Evolutionary conservation across 1,140 invertebrate species (phyloP).

Genomic region (Spodoptera litura): DNA sequence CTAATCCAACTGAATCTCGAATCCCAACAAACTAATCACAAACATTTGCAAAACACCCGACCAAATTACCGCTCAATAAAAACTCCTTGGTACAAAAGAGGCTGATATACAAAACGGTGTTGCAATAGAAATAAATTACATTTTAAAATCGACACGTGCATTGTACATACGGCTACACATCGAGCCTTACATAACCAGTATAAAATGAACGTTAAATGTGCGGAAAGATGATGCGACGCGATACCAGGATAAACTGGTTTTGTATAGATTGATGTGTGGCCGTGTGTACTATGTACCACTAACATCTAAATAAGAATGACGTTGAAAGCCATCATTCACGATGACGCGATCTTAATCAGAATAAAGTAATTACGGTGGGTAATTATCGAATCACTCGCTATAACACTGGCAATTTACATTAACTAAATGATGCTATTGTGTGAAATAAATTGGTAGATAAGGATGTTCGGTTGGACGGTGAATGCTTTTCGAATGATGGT

Average conservation of each 20-base stretch:
- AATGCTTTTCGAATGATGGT: not conserved
- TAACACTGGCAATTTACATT: constrained; percentile 2
- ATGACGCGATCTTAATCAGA: constrained; percentile 9
- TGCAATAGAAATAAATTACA: constrained; percentile 8
- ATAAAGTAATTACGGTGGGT: constrained; percentile 33
- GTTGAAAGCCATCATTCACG: constrained; percentile 33
- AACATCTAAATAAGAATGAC: constrained; percentile 19
- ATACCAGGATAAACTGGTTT: no score
- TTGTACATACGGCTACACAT: not conserved
- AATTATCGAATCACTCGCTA: constrained; percentile 38
- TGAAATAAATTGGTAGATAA: constrained; percentile 35
- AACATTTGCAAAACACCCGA: no score
- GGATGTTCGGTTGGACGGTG: not conserved
- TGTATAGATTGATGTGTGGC: no score
- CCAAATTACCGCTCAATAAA: no score
- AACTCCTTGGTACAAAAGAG: not conserved
- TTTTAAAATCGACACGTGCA: constrained; percentile 4
- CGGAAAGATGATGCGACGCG: no score
- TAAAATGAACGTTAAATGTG: no score
- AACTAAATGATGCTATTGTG: constrained; percentile 39
- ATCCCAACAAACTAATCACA: no score
- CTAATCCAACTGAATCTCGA: no score
- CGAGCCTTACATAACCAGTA: no score
- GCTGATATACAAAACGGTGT: not conserved
- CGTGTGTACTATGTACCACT: not conserved